phyloP scores from a whole-genome alignment of 2,797 vertebrate species.

The Falco cherrug region DNA sequence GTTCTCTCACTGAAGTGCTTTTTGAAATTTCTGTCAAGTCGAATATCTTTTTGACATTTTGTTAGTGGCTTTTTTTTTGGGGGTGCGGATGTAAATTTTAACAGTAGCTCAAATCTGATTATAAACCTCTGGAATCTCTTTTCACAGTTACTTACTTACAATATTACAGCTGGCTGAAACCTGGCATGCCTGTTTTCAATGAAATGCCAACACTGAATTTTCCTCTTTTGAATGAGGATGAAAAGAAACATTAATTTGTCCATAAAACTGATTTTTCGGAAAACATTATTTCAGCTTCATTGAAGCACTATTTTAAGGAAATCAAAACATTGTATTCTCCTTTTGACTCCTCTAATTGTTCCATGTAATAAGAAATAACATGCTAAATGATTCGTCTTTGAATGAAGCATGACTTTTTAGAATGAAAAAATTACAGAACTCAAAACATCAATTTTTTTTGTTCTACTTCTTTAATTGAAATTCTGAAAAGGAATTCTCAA shows the following conservation, averaged over 20 bases:
- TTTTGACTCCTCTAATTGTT: conserved; percentile 45
- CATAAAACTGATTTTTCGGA: conserved; percentile 31
- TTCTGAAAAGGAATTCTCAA: not conserved
- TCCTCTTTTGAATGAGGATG: conserved; percentile 13
- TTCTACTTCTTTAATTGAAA: not conserved
- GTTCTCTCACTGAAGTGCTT: not conserved
- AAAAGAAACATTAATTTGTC: conserved; percentile 58
- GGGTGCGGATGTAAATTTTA: not conserved
- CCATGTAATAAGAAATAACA: not conserved
- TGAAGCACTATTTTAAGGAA: conserved; percentile 34
- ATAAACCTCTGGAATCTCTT: conserved; percentile 44
- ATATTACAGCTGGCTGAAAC: conserved; percentile 52
- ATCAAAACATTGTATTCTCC: conserved; percentile 9
- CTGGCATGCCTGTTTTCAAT: conserved; percentile 28
- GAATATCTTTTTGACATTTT: not conserved
- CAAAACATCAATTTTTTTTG: not conserved
- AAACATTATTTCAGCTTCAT: conserved; percentile 14
- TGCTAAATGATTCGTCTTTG: not conserved
- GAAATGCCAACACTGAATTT: conserved; percentile 44
- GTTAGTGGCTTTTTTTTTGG: not conserved
- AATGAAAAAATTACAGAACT: not conserved
- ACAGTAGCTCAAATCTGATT: not conserved
- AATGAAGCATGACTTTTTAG: not conserved
- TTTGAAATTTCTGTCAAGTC: not conserved
- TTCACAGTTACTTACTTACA: not conserved